Percentiles rank a stretch among this genome's conserved stretches.
Conservation (phyloP, 2,113 vertebrate species). For the Aegithalos caudatus region DNA sequence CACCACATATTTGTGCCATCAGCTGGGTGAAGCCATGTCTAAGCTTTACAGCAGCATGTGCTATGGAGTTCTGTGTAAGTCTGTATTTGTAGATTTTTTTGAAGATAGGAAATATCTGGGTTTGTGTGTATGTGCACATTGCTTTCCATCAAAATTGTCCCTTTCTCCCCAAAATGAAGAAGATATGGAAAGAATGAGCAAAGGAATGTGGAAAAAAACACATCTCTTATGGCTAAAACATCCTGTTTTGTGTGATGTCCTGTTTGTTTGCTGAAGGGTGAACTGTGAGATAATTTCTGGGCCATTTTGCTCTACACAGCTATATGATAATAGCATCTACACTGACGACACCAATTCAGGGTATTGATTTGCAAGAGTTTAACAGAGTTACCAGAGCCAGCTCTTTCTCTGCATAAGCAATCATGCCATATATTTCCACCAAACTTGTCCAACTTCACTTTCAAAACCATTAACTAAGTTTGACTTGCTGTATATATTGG, state of each 20-base stretch:
- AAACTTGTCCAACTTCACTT: neutral
- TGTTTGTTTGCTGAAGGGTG: neutral
- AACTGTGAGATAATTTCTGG: neutral
- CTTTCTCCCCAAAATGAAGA: neutral
- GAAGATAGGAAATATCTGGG: neutral
- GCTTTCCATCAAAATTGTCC: neutral
- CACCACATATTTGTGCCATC: neutral
- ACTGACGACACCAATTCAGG: neutral
- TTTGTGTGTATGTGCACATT: neutral
- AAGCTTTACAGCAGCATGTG: neutral
- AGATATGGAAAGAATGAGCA: neutral
- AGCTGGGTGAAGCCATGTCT: neutral
- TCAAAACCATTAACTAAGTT: neutral
- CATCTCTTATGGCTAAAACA: neutral
- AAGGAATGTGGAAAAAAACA: neutral
- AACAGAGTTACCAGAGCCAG: neutral
- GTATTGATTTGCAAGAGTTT: neutral
- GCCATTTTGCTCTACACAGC: neutral
- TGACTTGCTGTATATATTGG: neutral
- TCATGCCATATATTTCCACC: neutral
- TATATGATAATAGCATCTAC: neutral
- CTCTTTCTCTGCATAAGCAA: neutral
- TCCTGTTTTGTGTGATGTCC: neutral
- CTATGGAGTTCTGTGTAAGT: neutral
- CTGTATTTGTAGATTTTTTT: neutral